phyloP scores from a whole-genome alignment of 2,113 vertebrate species.

The Jaculus jaculus region DNA sequence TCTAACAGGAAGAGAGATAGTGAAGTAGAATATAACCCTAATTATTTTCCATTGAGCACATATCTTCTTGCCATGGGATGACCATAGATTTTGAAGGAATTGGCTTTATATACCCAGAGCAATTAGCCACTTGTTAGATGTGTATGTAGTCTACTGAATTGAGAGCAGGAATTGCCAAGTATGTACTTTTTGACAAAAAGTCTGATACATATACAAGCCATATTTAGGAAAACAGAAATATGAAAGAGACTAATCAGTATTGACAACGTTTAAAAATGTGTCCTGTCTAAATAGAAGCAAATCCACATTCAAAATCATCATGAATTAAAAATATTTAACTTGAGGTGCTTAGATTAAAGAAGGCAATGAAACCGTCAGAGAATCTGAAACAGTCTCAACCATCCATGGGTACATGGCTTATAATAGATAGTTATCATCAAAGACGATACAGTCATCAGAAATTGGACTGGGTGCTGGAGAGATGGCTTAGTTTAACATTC shows the following conservation, averaged over 20 bases:
- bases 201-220: not conserved
- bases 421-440: not conserved
- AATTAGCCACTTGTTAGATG: not conserved
- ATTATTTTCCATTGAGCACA: not conserved
- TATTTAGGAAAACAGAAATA: not conserved
- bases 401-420: not conserved
- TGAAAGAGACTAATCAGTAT: not conserved
- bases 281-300: not conserved
- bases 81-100: not conserved
- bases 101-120: not conserved
- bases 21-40: not conserved
- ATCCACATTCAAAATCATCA: not conserved
- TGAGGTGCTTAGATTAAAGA: not conserved
- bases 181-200: not conserved
- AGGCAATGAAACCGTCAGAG: not conserved
- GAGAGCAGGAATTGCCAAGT: not conserved
- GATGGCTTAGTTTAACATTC: too few relatives aligned
- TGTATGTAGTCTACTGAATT: not conserved
- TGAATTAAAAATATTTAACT: not conserved
- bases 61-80: not conserved
- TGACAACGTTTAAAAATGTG: not conserved
- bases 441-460: not conserved
- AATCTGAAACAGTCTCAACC: not conserved
- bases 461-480: too few relatives aligned
- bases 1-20: not conserved